Evolutionary conservation across 2,113 vertebrate genomes (phyloP), one percentile per base, ranked within the genome.

Genomic region (Rallus limicola): DNA sequence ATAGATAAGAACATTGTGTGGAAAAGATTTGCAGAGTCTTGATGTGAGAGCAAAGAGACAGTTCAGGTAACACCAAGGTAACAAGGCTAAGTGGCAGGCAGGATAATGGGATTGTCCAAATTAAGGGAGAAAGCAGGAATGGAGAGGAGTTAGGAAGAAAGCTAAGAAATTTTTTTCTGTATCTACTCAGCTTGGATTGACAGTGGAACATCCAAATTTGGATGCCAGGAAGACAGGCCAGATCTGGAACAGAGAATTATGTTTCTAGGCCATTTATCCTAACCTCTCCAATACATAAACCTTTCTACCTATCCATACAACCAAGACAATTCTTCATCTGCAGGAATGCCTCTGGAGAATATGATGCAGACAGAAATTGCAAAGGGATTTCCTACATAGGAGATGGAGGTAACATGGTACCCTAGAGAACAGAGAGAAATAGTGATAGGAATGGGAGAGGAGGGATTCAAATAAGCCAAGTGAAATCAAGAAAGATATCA

Each of bases 321-420:
- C 10, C 71, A 88, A 92, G 75, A 67, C 21, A 90, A 72, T 48
- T 50, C 46, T 59, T 70, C 20, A 36, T 28, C 67, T 65, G 24
- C 79, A 86, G 28, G 9, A 82, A 72, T 2, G 1, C 48, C 72
- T 93, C 59, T 77, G 40, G 26, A 75, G 36, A 77, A 4, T 13
- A 31, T 19, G 60, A 67, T 36, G n/a, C 16, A 72, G 44, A 60
- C 8, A 76, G 56, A 76, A 83, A 83, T 3, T 31, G 16, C 7
- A 81, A n/a, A 92, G 7, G 7, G 8, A 69, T 2, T 3, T 6
- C 9, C 4, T 46, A 14, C 1, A 1, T 2, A 52, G 42, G 26
- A 74, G n/a, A 34, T 64, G 31, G 18, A 69, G 31, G 24, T 28
- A 82, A 72, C 40, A 48, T 6, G 20, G 29, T 50, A n/a, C 25